Evolutionary conservation across 2,888 invertebrate species (phyloP).

Genomic region (Hylaea fasciaria): DNA sequence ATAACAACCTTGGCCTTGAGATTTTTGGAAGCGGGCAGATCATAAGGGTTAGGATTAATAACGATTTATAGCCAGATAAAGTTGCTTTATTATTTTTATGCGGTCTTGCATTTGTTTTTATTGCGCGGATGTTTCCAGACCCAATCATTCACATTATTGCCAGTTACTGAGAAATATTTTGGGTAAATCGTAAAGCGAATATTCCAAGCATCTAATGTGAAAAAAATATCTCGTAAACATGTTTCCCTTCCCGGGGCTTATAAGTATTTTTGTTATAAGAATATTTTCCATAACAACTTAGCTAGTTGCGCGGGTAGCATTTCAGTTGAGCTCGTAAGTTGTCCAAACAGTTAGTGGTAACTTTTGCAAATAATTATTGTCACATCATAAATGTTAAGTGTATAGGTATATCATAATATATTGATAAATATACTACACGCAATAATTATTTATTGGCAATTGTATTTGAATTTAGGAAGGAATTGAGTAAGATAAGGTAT

Average conservation of each 20-base stretch:
- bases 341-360: background rate
- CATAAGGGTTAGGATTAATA: too few species aligned
- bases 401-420: too few species aligned
- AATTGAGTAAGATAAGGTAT: too few species aligned
- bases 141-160: conserved; percentile 26
- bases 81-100: conserved; percentile 20
- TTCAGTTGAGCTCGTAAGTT: conserved; percentile 5
- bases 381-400: too few species aligned
- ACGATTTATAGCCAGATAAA: too few species aligned
- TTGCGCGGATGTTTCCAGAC: conserved; percentile 22
- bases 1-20: background rate
- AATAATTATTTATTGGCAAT: too few species aligned
- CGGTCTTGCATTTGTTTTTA: conserved; percentile 22
- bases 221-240: conserved; percentile 32
- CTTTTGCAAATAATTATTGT: background rate
- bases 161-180: conserved; percentile 23
- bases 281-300: conserved; percentile 17
- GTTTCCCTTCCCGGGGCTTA: conserved; percentile 20
- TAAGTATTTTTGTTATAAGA: conserved; percentile 15
- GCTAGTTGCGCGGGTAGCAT: conserved; percentile 6
- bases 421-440: too few species aligned
- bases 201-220: conserved; percentile 27
- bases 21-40: background rate
- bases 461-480: too few species aligned
- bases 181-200: conserved; percentile 25